Conservation (phyloP, 2,797 vertebrate genomes). For the Poecilia gillii region DNA sequence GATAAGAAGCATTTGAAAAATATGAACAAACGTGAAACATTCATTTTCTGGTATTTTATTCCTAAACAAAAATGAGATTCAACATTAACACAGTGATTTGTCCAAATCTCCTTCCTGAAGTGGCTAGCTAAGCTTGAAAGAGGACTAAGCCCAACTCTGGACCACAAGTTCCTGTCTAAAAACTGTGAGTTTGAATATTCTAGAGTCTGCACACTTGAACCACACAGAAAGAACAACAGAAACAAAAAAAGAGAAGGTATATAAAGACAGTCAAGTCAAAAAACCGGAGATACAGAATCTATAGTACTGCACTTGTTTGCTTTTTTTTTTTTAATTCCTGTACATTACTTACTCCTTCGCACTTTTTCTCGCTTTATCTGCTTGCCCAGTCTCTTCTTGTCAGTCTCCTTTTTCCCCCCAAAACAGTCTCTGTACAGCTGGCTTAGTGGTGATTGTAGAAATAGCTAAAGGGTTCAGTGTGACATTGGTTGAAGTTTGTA, state of each 20-base stretch:
- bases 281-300: constrained; percentile 95
- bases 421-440: constrained; percentile 88
- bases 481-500: constrained; percentile 90
- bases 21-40: constrained; percentile 55
- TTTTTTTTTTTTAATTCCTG: constrained; percentile 56
- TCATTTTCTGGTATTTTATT: constrained; percentile 56
- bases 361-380: background rate
- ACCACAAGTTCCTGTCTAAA: constrained; percentile 49
- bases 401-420: constrained; percentile 15
- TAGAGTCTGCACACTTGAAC: constrained; percentile 90
- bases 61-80: constrained; percentile 40
- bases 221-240: constrained; percentile 93
- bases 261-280: constrained; percentile 98
- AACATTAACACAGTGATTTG: constrained; percentile 18
- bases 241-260: constrained; percentile 84
- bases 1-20: constrained; percentile 39
- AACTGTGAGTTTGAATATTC: constrained; percentile 85
- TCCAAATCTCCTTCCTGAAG: constrained; percentile 69
- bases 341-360: constrained; percentile 57
- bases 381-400: constrained; percentile 13
- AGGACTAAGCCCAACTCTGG: constrained; percentile 50
- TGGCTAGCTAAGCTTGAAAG: constrained; percentile 62
- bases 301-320: constrained; percentile 89
- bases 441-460: constrained; percentile 93
- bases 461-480: constrained; percentile 97